Base-by-base conservation (phyloP, 2,113 vertebrate species). In the Camarhynchus parvulus region DNA sequence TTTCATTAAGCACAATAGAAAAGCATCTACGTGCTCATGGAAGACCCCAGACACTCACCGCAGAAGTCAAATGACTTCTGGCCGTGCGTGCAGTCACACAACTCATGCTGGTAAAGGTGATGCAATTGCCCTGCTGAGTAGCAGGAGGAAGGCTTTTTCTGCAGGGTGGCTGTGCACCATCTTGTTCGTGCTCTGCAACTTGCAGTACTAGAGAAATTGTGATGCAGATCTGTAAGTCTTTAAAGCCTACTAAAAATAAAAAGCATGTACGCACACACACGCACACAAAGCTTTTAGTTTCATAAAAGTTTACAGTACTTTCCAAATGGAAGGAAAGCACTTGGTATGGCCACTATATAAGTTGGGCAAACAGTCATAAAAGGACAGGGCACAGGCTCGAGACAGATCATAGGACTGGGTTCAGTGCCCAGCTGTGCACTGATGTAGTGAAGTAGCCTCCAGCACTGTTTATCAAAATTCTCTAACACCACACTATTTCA, bases 371-470 rank as follows among this genome's bases (percentile, higher is more conserved):
- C 47, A 41, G 64, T 46, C 61, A 47, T 31, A 55, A 93, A 93
- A 90, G 64, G 56, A 66, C 5, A 80, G 73, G 89, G 86, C 47
- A 61, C 22, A 49, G 52, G 86, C 64, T 88, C 0, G 2, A 86
- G 73, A 69, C 37, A 47, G 73, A 86, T 74, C 61, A 15, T 44
- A 70, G 78, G 79, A 52, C 56, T 75, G 61, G 67, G n/a, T 94
- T 90, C 73, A 11, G 61, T 90, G 83, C 86, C 91, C 83, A 90
- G 91, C 92, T 95, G 83, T 64, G 80, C 61, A 61, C 33, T 67
- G 91, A 93, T 90, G 89, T 89, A 94, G 93, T 81, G 73, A 95
- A 93, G 92, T 87, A 92, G 95, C 94, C 94, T 77, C 89, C 30
- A 96, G 89, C 89, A 33, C 83, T 92, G 69, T 93, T 93, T 90